A percentile compares a stretch with the other conserved stretches of the same genome.
Conservation (phyloP, 2,888 invertebrate genomes). For the Cryptocheilus praepositus region DNA sequence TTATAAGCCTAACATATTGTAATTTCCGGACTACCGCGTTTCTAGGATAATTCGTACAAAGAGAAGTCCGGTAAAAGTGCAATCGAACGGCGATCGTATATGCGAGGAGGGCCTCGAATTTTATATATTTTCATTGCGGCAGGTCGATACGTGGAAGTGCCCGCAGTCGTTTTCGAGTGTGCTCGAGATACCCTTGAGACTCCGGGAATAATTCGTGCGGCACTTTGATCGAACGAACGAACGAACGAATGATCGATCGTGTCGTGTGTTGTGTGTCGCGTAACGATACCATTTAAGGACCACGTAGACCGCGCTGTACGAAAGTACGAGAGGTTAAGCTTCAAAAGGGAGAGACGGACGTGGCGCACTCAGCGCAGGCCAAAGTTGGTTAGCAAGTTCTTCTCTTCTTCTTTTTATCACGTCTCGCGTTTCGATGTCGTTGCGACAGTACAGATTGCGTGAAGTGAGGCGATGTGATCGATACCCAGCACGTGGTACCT, state of each 20-base stretch:
- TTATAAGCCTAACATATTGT: too few species aligned
- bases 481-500: too few species aligned
- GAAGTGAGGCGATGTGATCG: too few species aligned
- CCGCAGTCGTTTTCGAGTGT: slow-evolving; percentile 34
- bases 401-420: not conserved
- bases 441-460: too few species aligned
- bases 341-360: slow-evolving; percentile 4
- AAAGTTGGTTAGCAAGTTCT: slow-evolving; percentile 1
- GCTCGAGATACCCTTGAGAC: not conserved
- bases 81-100: too few species aligned
- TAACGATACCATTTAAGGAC: slow-evolving; percentile 27
- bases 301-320: not conserved
- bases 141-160: slow-evolving; percentile 41
- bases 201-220: not conserved
- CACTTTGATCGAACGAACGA: slow-evolving; percentile 31
- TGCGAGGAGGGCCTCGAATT: slow-evolving; percentile 21
- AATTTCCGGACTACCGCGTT: too few species aligned
- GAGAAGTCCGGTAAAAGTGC: too few species aligned
- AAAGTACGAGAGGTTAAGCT: too few species aligned
- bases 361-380: not conserved
- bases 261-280: not conserved
- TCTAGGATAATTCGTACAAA: too few species aligned
- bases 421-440: not conserved
- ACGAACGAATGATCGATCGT: slow-evolving; percentile 2
- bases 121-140: slow-evolving; percentile 40